Percentiles rank a stretch among this genome's conserved stretches.
phyloP scores from a whole-genome alignment of 2,797 vertebrate genomes.

The Sebastes melanostomus region DNA sequence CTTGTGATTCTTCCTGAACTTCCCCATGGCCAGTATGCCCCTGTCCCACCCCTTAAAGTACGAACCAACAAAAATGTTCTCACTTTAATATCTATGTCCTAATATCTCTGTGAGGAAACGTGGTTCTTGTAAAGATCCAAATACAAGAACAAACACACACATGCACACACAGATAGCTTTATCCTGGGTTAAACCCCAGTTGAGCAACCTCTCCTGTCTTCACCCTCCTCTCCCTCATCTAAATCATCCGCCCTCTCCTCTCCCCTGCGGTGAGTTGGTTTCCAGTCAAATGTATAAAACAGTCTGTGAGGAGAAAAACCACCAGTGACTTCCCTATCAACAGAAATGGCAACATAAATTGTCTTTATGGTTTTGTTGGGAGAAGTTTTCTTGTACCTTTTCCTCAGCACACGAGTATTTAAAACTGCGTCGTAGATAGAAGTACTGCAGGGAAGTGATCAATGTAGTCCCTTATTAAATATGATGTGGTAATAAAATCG shows the following conservation, averaged over 20 bases:
- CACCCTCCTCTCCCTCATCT: conserved; percentile 31
- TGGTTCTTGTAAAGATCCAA: background rate
- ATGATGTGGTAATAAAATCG: background rate
- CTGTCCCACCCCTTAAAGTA: background rate
- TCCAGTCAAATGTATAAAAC: conserved; percentile 22
- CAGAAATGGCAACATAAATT: conserved; percentile 38
- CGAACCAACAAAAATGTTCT: background rate
- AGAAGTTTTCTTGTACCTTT: conserved; percentile 17
- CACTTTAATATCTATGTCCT: background rate
- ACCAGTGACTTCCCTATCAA: conserved; percentile 39
- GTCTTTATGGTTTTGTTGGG: conserved; percentile 27
- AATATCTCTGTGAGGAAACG: background rate
- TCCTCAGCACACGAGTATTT: background rate
- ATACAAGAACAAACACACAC: background rate
- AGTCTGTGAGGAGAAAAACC: conserved; percentile 15
- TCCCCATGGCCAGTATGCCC: no score
- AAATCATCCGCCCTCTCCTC: conserved; percentile 43
- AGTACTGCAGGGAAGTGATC: background rate
- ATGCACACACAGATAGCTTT: background rate
- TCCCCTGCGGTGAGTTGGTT: conserved; percentile 16
- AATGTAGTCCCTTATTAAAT: background rate
- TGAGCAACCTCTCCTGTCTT: conserved; percentile 52
- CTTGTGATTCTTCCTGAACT: no score
- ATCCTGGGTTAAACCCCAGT: conserved; percentile 31
- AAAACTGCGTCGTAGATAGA: background rate